phyloP scores from a whole-genome alignment of 2,113 vertebrate species.

The Halcyon senegalensis region DNA sequence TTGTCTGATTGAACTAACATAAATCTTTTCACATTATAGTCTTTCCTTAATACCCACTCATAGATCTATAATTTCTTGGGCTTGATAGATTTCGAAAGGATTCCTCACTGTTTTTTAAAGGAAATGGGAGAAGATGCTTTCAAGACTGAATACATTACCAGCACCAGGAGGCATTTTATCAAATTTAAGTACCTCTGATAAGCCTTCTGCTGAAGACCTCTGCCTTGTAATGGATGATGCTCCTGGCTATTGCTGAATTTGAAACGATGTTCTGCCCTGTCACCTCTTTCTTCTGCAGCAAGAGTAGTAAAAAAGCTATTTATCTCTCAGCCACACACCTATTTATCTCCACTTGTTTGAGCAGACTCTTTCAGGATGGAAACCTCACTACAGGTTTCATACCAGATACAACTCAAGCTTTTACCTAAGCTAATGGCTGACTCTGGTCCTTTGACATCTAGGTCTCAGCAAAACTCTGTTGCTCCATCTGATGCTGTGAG shows the following conservation, averaged over 20 bases:
- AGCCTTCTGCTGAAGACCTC: background rate
- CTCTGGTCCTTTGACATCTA: background rate
- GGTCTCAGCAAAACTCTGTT: background rate
- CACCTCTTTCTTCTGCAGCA: background rate
- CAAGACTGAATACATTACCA: background rate
- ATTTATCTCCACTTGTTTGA: background rate
- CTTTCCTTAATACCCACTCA: background rate
- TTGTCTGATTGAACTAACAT: background rate
- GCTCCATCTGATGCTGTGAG: background rate
- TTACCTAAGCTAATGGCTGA: background rate
- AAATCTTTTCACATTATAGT: background rate
- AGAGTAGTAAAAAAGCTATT: background rate
- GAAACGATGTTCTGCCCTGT: background rate
- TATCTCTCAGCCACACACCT: background rate
- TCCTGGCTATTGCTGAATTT: background rate
- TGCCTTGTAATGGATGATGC: background rate
- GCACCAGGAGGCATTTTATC: background rate
- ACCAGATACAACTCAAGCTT: background rate
- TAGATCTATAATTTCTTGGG: background rate
- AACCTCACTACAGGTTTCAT: background rate
- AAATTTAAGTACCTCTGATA: constrained; percentile 1
- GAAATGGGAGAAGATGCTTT: constrained; percentile 31
- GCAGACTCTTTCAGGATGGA: background rate
- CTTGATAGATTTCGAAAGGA: background rate
- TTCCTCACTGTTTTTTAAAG: constrained; percentile 5